A percentile compares a stretch with the other conserved stretches of the same genome.
Evolutionary conservation across 2,888 invertebrate genomes (phyloP).

Genomic region (Ceramica pisi): DNA sequence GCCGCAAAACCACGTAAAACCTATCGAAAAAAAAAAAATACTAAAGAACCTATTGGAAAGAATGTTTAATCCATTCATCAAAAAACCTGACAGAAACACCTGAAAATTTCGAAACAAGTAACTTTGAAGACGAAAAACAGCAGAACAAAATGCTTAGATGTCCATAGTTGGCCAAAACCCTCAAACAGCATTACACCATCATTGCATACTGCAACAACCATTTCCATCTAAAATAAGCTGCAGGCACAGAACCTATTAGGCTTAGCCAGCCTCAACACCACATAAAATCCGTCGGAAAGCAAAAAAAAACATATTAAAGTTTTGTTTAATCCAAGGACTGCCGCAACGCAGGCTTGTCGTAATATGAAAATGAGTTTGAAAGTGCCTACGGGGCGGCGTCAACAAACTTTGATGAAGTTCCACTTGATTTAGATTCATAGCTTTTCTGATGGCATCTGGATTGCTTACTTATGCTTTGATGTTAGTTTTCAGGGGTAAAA

Average conservation of each 20-base stretch:
- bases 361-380: conserved; percentile 86
- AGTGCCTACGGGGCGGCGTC: conserved; percentile 78
- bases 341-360: conserved; percentile 70
- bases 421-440: conserved; percentile 88
- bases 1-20: too few species aligned
- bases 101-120: too few species aligned
- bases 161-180: too few species aligned
- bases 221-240: conserved; percentile 11
- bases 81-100: too few species aligned
- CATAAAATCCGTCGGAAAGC: conserved; percentile 34
- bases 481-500: conserved; percentile 70
- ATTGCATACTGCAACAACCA: neutral
- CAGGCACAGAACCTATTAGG: conserved; percentile 29
- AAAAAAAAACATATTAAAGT: conserved; percentile 69
- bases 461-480: conserved; percentile 79
- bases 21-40: conserved; percentile 44
- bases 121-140: too few species aligned
- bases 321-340: conserved; percentile 72
- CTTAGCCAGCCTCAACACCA: conserved; percentile 13
- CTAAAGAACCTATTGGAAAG: too few species aligned
- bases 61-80: too few species aligned
- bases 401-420: conserved; percentile 85
- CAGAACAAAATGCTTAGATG: too few species aligned
- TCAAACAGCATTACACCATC: neutral
- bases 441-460: conserved; percentile 81